Evolutionary conservation across 2,888 invertebrate species (phyloP), one percentile per base, ranked within the genome.

Genomic region (Drosophila robusta): DNA sequence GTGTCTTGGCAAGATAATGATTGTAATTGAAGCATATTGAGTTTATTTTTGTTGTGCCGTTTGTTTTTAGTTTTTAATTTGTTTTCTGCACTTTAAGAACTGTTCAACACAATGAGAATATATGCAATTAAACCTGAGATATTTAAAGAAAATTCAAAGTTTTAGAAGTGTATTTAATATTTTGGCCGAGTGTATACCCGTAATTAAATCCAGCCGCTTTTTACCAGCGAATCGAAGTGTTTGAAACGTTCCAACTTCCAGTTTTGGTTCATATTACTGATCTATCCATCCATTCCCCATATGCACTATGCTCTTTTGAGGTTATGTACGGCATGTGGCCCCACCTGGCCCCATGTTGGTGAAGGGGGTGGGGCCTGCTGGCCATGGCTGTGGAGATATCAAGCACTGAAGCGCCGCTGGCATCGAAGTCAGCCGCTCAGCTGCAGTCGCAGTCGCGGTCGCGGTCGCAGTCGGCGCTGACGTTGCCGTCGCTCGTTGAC

Each of bases 401-500:
- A 57, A 64, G 63, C 66, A 63, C 64, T 75, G 75, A 78, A 54
- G 70, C 54, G 60, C 50, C 42, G 46, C 38, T 57, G 57, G 32
- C 78, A 77, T 77, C 70, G 69, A 65, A 64, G 69, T 67, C 68
- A 45, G 51, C 71, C 49, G 46, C 55, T 41, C 70, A 55, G 57
- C 58, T 69, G 45, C 57, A 55, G 65, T 65, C 44, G 52, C 45
- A 14, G 60, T 63, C 46, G 51, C 72, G 42, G 52, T 66, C 32
- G 65, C 47, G 11, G 62, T 44, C 36, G 12, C n/a, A 14, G 51
- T 29, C 16, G 63, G 57, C 52, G 64, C 39, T 70, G 57, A 54
- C 45, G 76, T 22, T 67, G 56, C 55, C 76, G 76, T 68, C 75
- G 66, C 76, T 74, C 66, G 80, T 75, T 81, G 81, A 80, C 75